A percentile compares a stretch with the other conserved stretches of the same genome.
phyloP scores from a whole-genome alignment of 2,888 invertebrate genomes.

The Agriopis marginaria region DNA sequence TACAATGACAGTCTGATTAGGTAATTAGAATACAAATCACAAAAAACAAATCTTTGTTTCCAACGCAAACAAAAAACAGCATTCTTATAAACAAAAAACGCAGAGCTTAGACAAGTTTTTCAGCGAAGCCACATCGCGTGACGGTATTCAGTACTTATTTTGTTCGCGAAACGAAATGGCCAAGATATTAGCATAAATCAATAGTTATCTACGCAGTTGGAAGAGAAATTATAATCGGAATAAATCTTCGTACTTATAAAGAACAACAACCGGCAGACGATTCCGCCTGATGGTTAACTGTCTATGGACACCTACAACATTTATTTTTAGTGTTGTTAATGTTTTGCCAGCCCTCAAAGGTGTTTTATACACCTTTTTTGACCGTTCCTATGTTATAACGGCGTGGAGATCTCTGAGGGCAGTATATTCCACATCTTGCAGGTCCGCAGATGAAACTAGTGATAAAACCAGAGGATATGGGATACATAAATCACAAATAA shows the following conservation, averaged over 20 bases:
- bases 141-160: conserved; percentile 56
- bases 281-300: too few relatives aligned
- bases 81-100: conserved; percentile 25
- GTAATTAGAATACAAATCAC: conserved; percentile 21
- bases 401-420: too few relatives aligned
- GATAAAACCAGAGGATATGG: too few relatives aligned
- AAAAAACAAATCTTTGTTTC: conserved; percentile 23
- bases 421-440: too few relatives aligned
- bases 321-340: too few relatives aligned
- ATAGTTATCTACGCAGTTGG: conserved; percentile 59
- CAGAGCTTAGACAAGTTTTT: conserved; percentile 39
- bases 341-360: too few relatives aligned
- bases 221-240: conserved; percentile 36
- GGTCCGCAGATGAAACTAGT: too few relatives aligned
- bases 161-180: conserved; percentile 61
- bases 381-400: too few relatives aligned
- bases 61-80: conserved; percentile 22
- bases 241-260: conserved; percentile 5
- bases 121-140: conserved; percentile 60
- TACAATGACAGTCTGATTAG: conserved; percentile 13
- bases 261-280: too few relatives aligned
- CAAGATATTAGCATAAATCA: conserved; percentile 64
- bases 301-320: too few relatives aligned
- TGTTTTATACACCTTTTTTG: too few relatives aligned
- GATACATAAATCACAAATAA: too few relatives aligned